These are phyloP conservation scores for Eidolon dupreanum DNA, from an alignment of 2,797 vertebrate genomes.

Conservation along the genomic window DNA sequence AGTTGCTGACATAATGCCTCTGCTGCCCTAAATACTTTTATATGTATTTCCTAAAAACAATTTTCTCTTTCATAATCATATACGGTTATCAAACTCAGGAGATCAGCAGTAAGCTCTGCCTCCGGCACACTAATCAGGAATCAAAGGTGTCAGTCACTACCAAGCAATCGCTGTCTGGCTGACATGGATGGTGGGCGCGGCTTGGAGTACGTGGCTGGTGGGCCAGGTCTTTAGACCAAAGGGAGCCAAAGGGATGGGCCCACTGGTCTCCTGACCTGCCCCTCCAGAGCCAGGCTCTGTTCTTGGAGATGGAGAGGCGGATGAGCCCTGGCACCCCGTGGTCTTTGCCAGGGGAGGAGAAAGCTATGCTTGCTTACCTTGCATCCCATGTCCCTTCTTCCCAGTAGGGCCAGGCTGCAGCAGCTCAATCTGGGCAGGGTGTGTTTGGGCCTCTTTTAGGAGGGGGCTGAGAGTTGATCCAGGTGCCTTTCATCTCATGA, in stretches of 20 bases:
- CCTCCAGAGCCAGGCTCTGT: background rate
- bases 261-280: background rate
- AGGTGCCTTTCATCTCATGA: no score
- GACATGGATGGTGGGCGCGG: no score
- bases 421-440: background rate
- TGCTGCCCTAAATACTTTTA: background rate
- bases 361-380: background rate
- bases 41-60: background rate
- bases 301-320: background rate
- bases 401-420: background rate
- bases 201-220: background rate
- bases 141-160: background rate
- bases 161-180: background rate
- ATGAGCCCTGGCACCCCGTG: fast-evolving
- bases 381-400: background rate
- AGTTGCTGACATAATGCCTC: background rate
- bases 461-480: background rate
- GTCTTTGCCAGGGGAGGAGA: background rate
- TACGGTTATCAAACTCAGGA: background rate
- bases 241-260: background rate
- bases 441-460: background rate
- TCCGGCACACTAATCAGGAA: background rate
- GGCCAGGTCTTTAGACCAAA: background rate
- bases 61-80: background rate
- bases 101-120: background rate